A percentile compares a stretch with the other conserved stretches of the same genome.
These are phyloP conservation scores for Kobus ellipsiprymnus DNA, from an alignment of 2,113 vertebrate species.

Conservation along the genomic window DNA sequence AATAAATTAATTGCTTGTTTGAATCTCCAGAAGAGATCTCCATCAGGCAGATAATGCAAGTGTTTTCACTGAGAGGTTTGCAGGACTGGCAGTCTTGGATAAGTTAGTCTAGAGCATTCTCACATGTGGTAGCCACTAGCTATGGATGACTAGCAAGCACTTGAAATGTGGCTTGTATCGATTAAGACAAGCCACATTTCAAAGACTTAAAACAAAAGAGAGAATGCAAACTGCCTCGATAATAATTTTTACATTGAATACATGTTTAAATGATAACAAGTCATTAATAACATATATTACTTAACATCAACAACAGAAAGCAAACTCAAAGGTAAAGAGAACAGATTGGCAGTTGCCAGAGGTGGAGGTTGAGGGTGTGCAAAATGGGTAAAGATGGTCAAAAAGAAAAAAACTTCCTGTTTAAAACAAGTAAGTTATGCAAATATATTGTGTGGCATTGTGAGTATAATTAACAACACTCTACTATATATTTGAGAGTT, in stretches of 20 bases:
- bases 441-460: neutral
- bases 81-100: neutral
- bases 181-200: no score
- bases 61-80: neutral
- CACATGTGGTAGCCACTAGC: neutral
- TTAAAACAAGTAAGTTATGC: neutral
- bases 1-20: neutral
- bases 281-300: neutral
- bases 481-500: neutral
- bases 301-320: neutral
- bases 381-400: neutral
- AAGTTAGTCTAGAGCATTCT: neutral
- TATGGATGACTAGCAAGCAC: accelerated
- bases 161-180: neutral
- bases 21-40: neutral
- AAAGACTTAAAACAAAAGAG: neutral
- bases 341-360: neutral
- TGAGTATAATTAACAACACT: neutral
- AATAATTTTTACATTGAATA: neutral
- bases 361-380: neutral
- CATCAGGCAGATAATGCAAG: neutral
- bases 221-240: neutral
- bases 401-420: neutral
- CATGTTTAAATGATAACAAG: neutral
- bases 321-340: neutral